Conservation (phyloP, 1,140 invertebrate species). For the Agraylea sexmaculata region DNA sequence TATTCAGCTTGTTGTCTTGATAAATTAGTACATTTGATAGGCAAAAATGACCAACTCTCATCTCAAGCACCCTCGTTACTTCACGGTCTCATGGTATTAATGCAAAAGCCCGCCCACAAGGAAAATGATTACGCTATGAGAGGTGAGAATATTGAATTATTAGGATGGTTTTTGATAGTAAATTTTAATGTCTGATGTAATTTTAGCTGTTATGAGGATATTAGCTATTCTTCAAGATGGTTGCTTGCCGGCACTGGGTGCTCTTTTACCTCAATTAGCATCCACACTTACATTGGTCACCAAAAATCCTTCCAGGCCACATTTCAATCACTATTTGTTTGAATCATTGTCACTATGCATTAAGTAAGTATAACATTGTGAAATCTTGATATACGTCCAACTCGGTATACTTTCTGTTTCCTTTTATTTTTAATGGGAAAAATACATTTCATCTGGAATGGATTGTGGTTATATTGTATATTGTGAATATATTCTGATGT, state of each 20-base stretch:
- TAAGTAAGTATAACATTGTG: slow-evolving; percentile 54
- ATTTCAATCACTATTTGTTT: slow-evolving; percentile 97
- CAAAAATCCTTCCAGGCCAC: slow-evolving; percentile 90
- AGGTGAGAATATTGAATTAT: slow-evolving; percentile 39
- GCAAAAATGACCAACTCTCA: slow-evolving; percentile 37
- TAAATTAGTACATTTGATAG: slow-evolving; percentile 68
- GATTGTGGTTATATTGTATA: background rate
- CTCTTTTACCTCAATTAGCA: slow-evolving; percentile 73
- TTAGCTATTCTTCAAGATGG: slow-evolving; percentile 70
- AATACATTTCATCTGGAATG: no score
- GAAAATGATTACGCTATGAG: slow-evolving; percentile 98
- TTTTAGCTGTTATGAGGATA: slow-evolving; percentile 76
- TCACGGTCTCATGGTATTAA: slow-evolving; percentile 58
- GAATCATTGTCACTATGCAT: slow-evolving; percentile 85
- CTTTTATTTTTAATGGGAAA: no score
- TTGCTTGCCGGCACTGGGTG: slow-evolving; percentile 67
- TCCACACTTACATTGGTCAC: slow-evolving; percentile 73
- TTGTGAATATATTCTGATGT: slow-evolving; percentile 4
- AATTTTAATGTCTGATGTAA: slow-evolving; percentile 1
- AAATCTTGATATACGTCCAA: no score
- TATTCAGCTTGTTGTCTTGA: slow-evolving; percentile 90
- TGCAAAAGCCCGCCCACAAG: slow-evolving; percentile 59
- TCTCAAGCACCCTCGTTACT: slow-evolving; percentile 57
- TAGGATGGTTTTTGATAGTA: no score
- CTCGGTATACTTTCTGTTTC: no score